phyloP scores from a whole-genome alignment of 2,797 vertebrate genomes.

The Chelidonichthys spinosus region DNA sequence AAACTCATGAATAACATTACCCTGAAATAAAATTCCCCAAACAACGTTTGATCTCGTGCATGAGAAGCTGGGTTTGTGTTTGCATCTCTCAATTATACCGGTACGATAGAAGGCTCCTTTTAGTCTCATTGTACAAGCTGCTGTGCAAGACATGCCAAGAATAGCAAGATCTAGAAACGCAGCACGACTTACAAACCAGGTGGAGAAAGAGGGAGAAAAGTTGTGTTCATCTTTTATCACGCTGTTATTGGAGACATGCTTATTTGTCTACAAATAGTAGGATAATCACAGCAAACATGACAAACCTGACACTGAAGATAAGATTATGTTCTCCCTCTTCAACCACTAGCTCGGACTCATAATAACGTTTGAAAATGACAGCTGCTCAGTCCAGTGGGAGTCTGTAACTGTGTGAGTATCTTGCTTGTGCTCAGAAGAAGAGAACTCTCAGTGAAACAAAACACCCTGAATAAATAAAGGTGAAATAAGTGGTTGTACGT shows the following conservation, averaged over 20 bases:
- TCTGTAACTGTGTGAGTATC: too few species aligned
- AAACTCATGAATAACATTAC: slow-evolving; percentile 49
- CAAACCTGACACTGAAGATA: not conserved
- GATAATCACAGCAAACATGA: slow-evolving; percentile 32
- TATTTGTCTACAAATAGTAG: slow-evolving; percentile 35
- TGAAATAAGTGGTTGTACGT: too few species aligned
- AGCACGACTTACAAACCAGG: slow-evolving; percentile 2
- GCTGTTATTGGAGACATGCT: slow-evolving; percentile 6
- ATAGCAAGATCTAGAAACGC: slow-evolving; percentile 19
- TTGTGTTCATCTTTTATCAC: slow-evolving; percentile 19
- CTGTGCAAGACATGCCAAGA: slow-evolving; percentile 28
- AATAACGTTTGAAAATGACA: too few species aligned
- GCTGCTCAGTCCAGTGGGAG: too few species aligned
- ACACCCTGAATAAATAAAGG: too few species aligned
- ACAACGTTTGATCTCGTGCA: slow-evolving; percentile 26
- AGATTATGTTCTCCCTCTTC: not conserved
- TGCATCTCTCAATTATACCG: slow-evolving; percentile 12
- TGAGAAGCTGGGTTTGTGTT: slow-evolving; percentile 17
- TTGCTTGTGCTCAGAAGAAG: too few species aligned
- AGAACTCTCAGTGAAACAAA: too few species aligned
- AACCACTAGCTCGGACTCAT: not conserved
- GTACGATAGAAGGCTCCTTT: slow-evolving; percentile 20
- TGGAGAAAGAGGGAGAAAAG: slow-evolving; percentile 15
- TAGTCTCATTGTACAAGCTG: slow-evolving; percentile 35
- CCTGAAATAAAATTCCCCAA: slow-evolving; percentile 36